Base-by-base conservation (phyloP, 2,888 invertebrate genomes). In the Congeria kusceri region DNA sequence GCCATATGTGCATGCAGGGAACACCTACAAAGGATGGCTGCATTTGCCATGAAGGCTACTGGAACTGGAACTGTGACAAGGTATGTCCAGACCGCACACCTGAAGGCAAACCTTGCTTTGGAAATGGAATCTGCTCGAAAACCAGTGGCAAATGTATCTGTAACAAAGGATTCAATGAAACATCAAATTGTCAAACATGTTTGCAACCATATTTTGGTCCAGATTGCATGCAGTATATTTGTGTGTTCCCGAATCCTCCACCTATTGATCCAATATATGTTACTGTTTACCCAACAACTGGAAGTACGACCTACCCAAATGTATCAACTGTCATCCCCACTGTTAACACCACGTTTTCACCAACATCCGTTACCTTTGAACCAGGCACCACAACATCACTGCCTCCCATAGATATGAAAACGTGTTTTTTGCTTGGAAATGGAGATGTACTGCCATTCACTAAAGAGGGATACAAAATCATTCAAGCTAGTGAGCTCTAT, bases 101-200 rank as follows among this genome's bases (percentile, higher is more conserved):
- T n/a, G 18, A 32, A n/a, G 58, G 44, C 15, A 13, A 27, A 32
- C 72, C 82, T 20, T 88, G 88, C 49, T 69, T 73, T 68, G 83
- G 75, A 11, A 73, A 87, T 56, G 88, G 88, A 0, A 58, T 44
- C 11, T 88, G 88, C 72, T 72, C 80, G 32, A 57, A 49, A 7
- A 62, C 27, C 11, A 82, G 62, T 32, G 88, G 88, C 28, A 69
- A 27, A n/a, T 88, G 82, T 73, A 47, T 71, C 4, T 84, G 84
- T 59, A 49, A 65, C 9, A 23, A 25, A 27, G 71, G 76, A 23
- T 84, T 67, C 53, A 61, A 68, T 57, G 27, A 9, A 13, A 29
- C 44, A 23, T n/a, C 18, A 4, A 63, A 77, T 25, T 84, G 84
- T 70, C 27, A 63, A 20, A 77, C 67, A n/a, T 86, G 74, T 57